phyloP scores from a whole-genome alignment of 2,888 invertebrate genomes.

The Drosophila mettleri region DNA sequence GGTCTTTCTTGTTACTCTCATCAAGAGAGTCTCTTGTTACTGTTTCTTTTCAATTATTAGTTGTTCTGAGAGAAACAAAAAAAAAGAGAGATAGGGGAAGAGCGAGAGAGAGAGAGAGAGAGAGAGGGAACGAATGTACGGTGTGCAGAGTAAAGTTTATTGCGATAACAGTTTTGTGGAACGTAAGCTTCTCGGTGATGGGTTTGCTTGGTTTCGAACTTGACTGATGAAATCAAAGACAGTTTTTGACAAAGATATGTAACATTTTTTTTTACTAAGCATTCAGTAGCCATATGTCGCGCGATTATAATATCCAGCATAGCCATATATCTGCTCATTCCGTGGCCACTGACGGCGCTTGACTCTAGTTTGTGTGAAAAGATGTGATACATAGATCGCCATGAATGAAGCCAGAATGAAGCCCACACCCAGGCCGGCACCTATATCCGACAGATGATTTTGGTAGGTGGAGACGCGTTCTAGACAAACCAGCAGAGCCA shows the following conservation, averaged over 20 bases:
- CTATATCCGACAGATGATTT: conserved; percentile 72
- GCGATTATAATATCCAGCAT: conserved; percentile 68
- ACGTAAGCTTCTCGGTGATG: conserved; percentile 33
- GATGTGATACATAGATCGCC: conserved; percentile 60
- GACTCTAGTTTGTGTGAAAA: conserved; percentile 65
- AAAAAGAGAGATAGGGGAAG: conserved; percentile 8
- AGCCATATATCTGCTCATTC: conserved; percentile 73
- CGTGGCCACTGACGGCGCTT: conserved; percentile 73
- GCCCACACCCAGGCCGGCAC: conserved; percentile 66
- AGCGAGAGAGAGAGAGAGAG: not conserved
- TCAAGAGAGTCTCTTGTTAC: too few relatives aligned
- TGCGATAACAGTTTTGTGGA: conserved; percentile 62
- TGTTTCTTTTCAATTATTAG: conserved; percentile 2
- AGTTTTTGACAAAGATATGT: not conserved
- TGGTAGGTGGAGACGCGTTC: conserved; percentile 72
- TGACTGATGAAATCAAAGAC: conserved; percentile 16
- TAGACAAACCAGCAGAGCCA: conserved; percentile 61
- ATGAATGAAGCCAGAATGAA: conserved; percentile 57
- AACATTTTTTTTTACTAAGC: not conserved
- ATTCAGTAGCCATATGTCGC: conserved; percentile 63
- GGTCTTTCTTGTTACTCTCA: conserved; percentile 45
- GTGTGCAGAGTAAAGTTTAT: conserved; percentile 1
- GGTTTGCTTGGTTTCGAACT: conserved; percentile 34
- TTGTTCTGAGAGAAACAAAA: conserved; percentile 6
- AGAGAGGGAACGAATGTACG: not conserved